Evolutionary conservation across 2,113 vertebrate species (phyloP).

Genomic region (Galbula dea): DNA sequence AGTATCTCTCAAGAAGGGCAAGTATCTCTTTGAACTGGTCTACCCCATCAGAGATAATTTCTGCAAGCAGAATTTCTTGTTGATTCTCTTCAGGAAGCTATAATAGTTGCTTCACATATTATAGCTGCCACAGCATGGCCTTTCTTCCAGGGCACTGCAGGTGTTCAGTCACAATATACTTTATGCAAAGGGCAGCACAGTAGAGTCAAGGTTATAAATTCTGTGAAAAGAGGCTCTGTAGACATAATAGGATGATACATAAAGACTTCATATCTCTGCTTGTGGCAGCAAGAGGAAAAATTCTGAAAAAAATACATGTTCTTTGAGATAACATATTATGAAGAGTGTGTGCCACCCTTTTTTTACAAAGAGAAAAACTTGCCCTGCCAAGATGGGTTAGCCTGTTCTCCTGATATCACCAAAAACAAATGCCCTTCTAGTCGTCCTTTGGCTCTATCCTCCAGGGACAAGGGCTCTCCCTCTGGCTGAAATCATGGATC

Average conservation of each 20-base stretch:
- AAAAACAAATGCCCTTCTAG: background rate
- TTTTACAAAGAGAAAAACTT: background rate
- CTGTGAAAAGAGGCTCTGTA: background rate
- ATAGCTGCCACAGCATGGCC: rapidly evolving
- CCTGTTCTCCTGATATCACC: background rate
- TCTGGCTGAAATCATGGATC: rapidly evolving
- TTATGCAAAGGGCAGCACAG: background rate
- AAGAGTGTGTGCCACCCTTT: background rate
- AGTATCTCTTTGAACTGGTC: background rate
- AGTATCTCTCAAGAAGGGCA: background rate
- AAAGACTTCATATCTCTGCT: background rate
- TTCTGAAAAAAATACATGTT: background rate
- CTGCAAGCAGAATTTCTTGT: background rate
- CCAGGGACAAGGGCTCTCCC: background rate
- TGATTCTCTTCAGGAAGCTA: background rate
- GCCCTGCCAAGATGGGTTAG: background rate
- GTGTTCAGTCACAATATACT: background rate
- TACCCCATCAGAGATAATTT: background rate
- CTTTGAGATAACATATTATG: background rate
- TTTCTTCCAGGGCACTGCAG: background rate
- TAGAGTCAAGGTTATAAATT: background rate
- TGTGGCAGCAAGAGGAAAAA: background rate
- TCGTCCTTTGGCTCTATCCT: background rate
- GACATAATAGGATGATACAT: background rate
- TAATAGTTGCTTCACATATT: rapidly evolving